These are phyloP conservation scores for Actenoides hombroni DNA, from an alignment of 2,113 vertebrate species.

Conservation along the genomic window DNA sequence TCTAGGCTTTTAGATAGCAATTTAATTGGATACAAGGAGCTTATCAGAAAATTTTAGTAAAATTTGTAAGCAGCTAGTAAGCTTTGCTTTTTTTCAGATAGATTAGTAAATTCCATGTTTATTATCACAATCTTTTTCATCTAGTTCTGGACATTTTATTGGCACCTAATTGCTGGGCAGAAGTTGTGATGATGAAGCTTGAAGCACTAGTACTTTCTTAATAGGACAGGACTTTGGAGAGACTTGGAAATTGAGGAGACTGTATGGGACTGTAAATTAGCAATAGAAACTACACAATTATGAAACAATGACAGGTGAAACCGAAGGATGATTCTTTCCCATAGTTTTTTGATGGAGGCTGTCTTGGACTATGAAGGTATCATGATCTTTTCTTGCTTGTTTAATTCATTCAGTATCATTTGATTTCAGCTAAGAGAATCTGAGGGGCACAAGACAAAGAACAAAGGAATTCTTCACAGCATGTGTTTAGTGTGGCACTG, in stretches of 20 bases:
- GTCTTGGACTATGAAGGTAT: not conserved
- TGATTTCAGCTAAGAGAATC: not conserved
- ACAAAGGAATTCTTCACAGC: not conserved
- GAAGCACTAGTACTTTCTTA: not conserved
- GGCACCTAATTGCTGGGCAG: not conserved
- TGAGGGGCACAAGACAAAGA: not conserved
- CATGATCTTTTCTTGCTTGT: not conserved
- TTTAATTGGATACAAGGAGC: not conserved
- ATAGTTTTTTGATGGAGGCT: not conserved
- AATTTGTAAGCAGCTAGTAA: not conserved
- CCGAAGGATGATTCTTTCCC: not conserved
- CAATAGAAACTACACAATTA: too few species aligned
- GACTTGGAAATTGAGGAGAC: not conserved
- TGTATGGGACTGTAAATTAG: not conserved
- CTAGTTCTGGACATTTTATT: not conserved
- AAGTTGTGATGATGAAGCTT: not conserved
- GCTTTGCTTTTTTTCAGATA: not conserved
- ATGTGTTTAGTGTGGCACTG: not conserved
- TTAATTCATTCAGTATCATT: not conserved
- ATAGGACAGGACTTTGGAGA: not conserved
- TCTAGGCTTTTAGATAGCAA: not conserved
- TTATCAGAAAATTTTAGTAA: not conserved
- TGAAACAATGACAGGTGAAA: not conserved
- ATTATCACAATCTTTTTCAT: not conserved
- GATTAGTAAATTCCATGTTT: not conserved